A percentile compares a stretch with the other conserved stretches of the same genome.
These are phyloP conservation scores for Caerostris darwini DNA, from an alignment of 1,140 invertebrate genomes.

Conservation along the genomic window DNA sequence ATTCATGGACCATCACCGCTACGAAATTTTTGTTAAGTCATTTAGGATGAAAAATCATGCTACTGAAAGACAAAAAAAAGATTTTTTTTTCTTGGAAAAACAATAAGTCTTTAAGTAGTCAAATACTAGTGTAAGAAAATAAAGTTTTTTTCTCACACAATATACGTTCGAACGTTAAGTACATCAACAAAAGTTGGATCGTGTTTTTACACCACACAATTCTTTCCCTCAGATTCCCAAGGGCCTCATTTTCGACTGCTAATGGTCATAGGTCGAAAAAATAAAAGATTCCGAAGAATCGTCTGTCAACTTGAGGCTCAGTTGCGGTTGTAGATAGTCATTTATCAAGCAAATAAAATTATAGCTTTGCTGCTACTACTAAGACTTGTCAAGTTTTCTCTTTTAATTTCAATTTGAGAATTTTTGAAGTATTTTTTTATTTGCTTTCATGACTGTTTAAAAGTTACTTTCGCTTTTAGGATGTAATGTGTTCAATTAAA, in stretches of 20 bases:
- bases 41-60: constrained; percentile 1
- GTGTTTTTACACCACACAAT: constrained; percentile 38
- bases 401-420: constrained; percentile 46
- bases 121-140: background rate
- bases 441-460: constrained; percentile 29
- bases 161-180: constrained; percentile 18
- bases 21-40: constrained; percentile 14
- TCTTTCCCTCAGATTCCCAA: background rate
- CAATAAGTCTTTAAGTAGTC: constrained; percentile 11
- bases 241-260: constrained; percentile 53
- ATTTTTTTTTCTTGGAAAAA: background rate
- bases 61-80: background rate
- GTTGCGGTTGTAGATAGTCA: constrained; percentile 37
- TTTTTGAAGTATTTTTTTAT: background rate
- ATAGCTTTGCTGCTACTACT: background rate
- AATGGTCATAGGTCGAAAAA: constrained; percentile 32
- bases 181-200: constrained; percentile 13
- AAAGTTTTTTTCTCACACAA: background rate
- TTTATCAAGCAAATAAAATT: constrained; percentile 40
- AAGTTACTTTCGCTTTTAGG: background rate
- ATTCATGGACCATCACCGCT: background rate
- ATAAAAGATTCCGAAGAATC: constrained; percentile 31
- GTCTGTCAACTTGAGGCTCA: constrained; percentile 48
- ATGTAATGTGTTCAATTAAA: too few relatives aligned
- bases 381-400: background rate